Base-by-base conservation (phyloP, 1,140 invertebrate genomes). In the Drosophila pseudoobscura region DNA sequence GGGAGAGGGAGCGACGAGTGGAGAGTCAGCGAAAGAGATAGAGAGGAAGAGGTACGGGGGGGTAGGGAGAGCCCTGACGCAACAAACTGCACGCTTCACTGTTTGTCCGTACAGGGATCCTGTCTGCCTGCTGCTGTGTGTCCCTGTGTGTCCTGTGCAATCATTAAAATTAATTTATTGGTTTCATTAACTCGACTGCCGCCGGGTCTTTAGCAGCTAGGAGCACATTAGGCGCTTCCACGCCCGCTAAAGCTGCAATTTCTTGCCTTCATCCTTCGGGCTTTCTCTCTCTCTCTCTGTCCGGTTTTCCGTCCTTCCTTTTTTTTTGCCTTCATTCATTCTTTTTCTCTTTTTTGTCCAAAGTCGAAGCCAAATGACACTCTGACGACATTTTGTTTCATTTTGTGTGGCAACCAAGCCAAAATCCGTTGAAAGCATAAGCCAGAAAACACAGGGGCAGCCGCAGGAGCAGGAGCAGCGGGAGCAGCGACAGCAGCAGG, bases 81-180 rank as follows among this genome's bases (percentile, higher is more conserved):
- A 78, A 83, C 61, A 88, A 88, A 83, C 63, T 88, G 83, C 83
- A 87, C 65, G 70, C 52, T 59, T 29, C 63, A 56, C 26, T 66
- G 62, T 65, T 26, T 5, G 15, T 26, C 26, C 55, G 50, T 64
- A 8, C 35, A 13, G 35, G 35, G 35, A 39, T 39, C 35, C 35
- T 5, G 11, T 1, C 11, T 11, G 35, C 11, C 35, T 39, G 1
- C 35, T 39, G 35, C 35, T 43, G 15, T 0, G n/a, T 15, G 44
- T 61, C 49, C 64, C 24, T 52, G 68, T 75, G 51, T 71, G 55
- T 63, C 44, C 68, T 85, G 75, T 85, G 82, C 82, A 85, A 87
- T 87, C 85, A 89, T 89, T 89, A 89, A 89, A 89, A 89, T 89
- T 89, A 89, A 89, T 89, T 89, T 89, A 89, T 89, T 89, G 87